Conservation (phyloP, 2,797 vertebrate genomes). For the Megalops cyprinoides region DNA sequence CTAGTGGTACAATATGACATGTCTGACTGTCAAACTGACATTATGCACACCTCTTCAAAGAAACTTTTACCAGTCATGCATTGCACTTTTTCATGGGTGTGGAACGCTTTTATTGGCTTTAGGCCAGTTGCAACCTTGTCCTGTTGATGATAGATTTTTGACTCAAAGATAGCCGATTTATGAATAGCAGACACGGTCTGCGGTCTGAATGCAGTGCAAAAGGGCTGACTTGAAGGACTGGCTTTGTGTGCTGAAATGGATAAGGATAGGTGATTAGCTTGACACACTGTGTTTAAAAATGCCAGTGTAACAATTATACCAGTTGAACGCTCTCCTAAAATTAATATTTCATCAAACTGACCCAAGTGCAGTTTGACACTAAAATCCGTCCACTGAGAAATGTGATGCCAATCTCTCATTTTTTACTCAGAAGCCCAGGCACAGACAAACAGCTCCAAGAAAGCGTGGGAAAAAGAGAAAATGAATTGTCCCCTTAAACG, state of each 20-base stretch:
- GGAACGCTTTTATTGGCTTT: not conserved
- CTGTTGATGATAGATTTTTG: not conserved
- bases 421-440: not conserved
- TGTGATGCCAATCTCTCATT: not conserved
- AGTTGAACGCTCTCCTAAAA: not conserved
- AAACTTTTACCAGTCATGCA: not conserved
- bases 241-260: not conserved
- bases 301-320: not conserved
- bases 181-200: not conserved
- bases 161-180: not conserved
- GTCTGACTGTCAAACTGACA: not conserved
- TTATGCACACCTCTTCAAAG: not conserved
- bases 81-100: not conserved
- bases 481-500: not conserved
- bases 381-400: not conserved
- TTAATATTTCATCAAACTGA: not conserved
- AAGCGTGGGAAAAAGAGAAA: conserved; percentile 9
- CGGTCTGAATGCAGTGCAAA: not conserved
- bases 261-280: not conserved
- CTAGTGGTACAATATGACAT: not conserved
- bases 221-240: not conserved
- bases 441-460: not conserved
- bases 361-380: not conserved
- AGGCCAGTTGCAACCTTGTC: not conserved
- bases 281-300: not conserved